Evolutionary conservation across 2,888 invertebrate genomes (phyloP).

Genomic region (Orthosia cruda): DNA sequence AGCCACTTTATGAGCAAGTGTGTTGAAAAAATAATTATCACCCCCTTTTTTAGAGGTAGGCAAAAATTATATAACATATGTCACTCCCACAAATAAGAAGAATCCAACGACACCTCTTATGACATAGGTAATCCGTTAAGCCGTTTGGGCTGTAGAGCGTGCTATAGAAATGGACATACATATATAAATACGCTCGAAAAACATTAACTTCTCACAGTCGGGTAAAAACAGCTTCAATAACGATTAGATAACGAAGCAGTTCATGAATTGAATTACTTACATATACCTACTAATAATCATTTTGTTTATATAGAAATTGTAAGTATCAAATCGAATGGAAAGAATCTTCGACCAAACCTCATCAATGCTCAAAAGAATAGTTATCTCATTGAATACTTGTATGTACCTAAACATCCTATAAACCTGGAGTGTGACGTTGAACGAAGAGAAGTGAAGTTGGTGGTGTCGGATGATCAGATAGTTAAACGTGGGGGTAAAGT

Average conservation of each 20-base stretch:
- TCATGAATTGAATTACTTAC: background rate
- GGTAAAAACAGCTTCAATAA: too few species aligned
- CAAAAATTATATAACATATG: too few species aligned
- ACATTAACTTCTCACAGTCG: too few species aligned
- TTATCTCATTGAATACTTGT: background rate
- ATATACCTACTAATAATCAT: background rate
- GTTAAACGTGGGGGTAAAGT: background rate
- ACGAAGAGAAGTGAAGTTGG: background rate
- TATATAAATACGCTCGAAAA: too few species aligned
- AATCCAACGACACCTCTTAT: too few species aligned
- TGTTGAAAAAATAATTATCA: too few species aligned
- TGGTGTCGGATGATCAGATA: background rate
- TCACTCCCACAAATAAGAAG: too few species aligned
- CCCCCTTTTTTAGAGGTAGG: too few species aligned
- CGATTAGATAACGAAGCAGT: background rate
- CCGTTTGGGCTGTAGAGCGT: too few species aligned
- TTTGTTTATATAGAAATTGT: slow-evolving; percentile 9
- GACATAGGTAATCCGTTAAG: too few species aligned
- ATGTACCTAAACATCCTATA: rapidly evolving
- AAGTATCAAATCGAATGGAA: slow-evolving; percentile 28
- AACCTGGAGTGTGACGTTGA: slow-evolving; percentile 9
- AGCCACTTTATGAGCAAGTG: too few species aligned
- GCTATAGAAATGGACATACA: too few species aligned
- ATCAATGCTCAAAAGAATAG: rapidly evolving
- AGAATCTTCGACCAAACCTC: slow-evolving; percentile 13